Conservation (phyloP, 2,797 vertebrate genomes). For the Moxostoma hubbsi region DNA sequence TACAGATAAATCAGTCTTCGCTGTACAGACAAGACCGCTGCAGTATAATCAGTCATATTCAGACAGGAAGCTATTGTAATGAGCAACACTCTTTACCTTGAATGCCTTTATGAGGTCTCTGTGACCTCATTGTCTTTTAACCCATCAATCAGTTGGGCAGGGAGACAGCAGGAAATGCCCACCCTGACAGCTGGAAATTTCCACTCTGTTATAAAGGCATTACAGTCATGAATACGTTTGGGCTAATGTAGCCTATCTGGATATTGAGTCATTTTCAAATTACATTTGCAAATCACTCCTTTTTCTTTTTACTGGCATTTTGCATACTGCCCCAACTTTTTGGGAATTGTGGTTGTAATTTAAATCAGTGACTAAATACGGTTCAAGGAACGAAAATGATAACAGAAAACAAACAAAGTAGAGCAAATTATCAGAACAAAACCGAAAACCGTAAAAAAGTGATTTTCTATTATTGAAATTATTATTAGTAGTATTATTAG, state of each 20-base stretch:
- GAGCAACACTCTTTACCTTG: slow-evolving; percentile 27
- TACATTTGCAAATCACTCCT: no score
- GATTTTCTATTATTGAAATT: no score
- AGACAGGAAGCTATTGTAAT: slow-evolving; percentile 1
- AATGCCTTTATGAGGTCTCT: neutral
- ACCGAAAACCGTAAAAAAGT: no score
- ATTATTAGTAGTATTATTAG: no score
- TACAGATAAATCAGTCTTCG: slow-evolving; percentile 29
- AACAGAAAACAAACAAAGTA: no score
- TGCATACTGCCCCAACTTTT: no score
- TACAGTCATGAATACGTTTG: slow-evolving; percentile 47
- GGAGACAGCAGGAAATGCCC: slow-evolving; percentile 51
- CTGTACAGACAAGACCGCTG: neutral
- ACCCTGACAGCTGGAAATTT: neutral
- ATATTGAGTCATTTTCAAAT: neutral
- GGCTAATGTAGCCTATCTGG: slow-evolving; percentile 32
- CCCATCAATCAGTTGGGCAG: neutral
- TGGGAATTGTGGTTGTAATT: no score
- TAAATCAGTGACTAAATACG: no score
- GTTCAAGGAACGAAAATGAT: no score
- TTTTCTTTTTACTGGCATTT: no score
- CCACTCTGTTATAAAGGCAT: slow-evolving; percentile 34
- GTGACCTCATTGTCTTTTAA: slow-evolving; percentile 1
- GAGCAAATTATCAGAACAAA: no score
- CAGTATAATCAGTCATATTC: neutral